phyloP scores from a whole-genome alignment of 1,140 invertebrate genomes.

The Papilio glaucus region DNA sequence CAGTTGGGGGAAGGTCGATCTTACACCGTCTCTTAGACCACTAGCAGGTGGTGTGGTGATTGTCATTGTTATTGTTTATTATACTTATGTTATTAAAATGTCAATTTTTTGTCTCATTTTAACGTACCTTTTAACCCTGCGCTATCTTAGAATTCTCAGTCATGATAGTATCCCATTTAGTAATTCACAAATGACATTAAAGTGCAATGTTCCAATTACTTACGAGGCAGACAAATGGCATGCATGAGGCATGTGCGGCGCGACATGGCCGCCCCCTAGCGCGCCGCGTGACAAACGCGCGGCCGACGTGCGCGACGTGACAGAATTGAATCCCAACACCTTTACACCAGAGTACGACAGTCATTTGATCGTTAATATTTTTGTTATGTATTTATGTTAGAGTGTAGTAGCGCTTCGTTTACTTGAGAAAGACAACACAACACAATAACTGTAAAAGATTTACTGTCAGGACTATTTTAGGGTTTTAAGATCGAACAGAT shows the following conservation, averaged over 20 bases:
- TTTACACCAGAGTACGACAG: neutral
- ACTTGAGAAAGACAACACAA: too few relatives aligned
- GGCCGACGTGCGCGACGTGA: conserved; percentile 51
- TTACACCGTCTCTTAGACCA: too few relatives aligned
- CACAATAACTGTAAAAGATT: too few relatives aligned
- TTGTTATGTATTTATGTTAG: neutral
- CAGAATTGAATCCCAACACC: conserved; percentile 38
- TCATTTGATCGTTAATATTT: neutral
- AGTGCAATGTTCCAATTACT: conserved; percentile 42
- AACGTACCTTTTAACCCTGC: conserved; percentile 13
- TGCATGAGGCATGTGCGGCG: conserved; percentile 67
- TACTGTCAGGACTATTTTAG: too few relatives aligned
- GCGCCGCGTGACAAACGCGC: conserved; percentile 62
- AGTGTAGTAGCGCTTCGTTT: too few relatives aligned
- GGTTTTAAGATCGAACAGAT: too few relatives aligned
- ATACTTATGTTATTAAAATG: too few relatives aligned
- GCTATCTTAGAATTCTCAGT: neutral
- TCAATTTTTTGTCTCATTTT: too few relatives aligned
- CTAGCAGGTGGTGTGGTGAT: too few relatives aligned
- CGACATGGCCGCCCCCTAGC: conserved; percentile 64
- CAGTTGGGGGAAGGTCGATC: too few relatives aligned
- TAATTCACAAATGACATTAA: conserved; percentile 18
- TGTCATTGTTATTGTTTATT: too few relatives aligned
- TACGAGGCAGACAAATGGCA: conserved; percentile 63
- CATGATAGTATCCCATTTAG: neutral